A percentile compares a stretch with the other conserved stretches of the same genome.
phyloP scores from a whole-genome alignment of 2,797 vertebrate genomes.

The Myripristis jacobus region DNA sequence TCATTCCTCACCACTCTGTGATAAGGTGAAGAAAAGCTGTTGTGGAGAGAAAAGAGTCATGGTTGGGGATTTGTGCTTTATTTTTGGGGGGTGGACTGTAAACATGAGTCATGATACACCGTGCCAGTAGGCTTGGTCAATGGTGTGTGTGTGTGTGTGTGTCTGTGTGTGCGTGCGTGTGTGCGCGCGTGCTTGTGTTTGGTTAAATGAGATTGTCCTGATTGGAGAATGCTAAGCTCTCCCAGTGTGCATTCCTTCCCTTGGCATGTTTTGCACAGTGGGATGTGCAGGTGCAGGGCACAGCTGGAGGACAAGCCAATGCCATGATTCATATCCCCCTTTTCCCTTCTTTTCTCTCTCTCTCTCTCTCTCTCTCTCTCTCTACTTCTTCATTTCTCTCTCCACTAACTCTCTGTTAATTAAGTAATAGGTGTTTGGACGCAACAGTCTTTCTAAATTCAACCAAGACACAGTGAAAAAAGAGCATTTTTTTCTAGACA shows the following conservation, averaged over 20 bases:
- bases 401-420: slow-evolving; percentile 2
- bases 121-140: slow-evolving; percentile 34
- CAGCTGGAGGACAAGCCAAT: slow-evolving; percentile 74
- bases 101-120: slow-evolving; percentile 63
- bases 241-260: slow-evolving; percentile 43
- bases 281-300: slow-evolving; percentile 79
- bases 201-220: slow-evolving; percentile 47
- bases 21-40: slow-evolving; percentile 70
- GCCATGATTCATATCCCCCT: slow-evolving; percentile 76
- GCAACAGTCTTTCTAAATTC: slow-evolving; percentile 17
- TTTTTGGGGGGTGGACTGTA: slow-evolving; percentile 71
- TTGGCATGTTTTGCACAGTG: slow-evolving; percentile 60
- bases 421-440: slow-evolving; percentile 36
- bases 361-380: slow-evolving; percentile 4
- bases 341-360: slow-evolving; percentile 2
- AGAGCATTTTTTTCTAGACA: neutral
- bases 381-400: neutral
- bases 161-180: slow-evolving; percentile 26
- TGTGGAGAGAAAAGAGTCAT: slow-evolving; percentile 61
- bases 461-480: neutral
- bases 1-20: slow-evolving; percentile 59
- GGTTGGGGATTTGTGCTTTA: slow-evolving; percentile 64
- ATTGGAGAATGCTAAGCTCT: slow-evolving; percentile 57
- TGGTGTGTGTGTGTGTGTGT: slow-evolving; percentile 23
- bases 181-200: neutral